Conservation (phyloP, 2,888 invertebrate species). For the Hirtodrosophila alboralis region DNA sequence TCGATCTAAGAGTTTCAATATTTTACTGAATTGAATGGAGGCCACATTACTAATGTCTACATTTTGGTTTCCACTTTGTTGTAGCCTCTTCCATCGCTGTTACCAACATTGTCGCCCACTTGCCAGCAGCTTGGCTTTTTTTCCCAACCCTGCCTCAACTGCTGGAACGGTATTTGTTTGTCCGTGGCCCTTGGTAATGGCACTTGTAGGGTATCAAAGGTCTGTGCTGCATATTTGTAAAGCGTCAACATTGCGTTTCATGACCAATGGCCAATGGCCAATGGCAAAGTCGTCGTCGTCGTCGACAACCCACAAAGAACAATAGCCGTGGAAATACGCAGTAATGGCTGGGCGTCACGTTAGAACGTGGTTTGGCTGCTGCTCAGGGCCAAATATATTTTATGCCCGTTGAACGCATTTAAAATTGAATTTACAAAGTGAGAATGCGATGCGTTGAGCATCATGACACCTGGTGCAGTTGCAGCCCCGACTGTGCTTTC, state of each 20-base stretch:
- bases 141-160: constrained; percentile 5
- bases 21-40: no score
- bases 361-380: constrained; percentile 25
- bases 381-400: constrained; percentile 45
- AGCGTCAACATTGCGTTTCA: constrained; percentile 19
- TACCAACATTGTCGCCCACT: no score
- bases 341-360: constrained; percentile 16
- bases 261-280: constrained; percentile 28
- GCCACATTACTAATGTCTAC: no score
- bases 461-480: not conserved
- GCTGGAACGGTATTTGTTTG: constrained; percentile 25
- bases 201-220: constrained; percentile 72
- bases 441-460: constrained; percentile 28
- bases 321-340: constrained; percentile 14
- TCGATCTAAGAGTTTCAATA: no score
- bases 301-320: constrained; percentile 12
- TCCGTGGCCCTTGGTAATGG: constrained; percentile 42
- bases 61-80: no score
- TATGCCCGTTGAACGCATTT: constrained; percentile 64
- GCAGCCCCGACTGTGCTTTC: not conserved
- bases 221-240: constrained; percentile 29
- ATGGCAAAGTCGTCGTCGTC: constrained; percentile 20
- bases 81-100: no score
- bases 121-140: not conserved
- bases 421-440: constrained; percentile 70